These are phyloP conservation scores for Gryon sp. DNA, from an alignment of 1,140 invertebrate species.

Conservation along the genomic window DNA sequence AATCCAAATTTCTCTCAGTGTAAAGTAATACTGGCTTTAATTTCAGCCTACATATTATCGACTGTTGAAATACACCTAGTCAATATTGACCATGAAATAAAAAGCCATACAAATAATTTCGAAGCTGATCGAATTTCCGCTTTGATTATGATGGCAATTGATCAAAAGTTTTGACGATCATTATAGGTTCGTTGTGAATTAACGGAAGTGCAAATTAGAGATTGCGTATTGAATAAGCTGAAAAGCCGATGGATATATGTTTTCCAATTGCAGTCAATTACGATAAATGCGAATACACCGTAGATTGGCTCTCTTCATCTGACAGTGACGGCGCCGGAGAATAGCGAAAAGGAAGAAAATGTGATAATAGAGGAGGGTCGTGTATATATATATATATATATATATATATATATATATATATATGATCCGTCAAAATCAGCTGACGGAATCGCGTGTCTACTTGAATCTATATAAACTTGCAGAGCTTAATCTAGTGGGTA, in stretches of 20 bases:
- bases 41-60: no score
- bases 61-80: no score
- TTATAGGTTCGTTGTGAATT: conserved; percentile 8
- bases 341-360: conserved; percentile 39
- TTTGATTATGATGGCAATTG: conserved; percentile 7
- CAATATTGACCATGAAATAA: no score
- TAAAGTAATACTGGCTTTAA: no score
- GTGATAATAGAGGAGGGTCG: conserved; percentile 50
- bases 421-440: conserved; percentile 51
- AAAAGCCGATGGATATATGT: conserved; percentile 30
- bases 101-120: no score
- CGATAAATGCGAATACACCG: conserved; percentile 40
- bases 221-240: conserved; percentile 28
- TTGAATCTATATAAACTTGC: conserved; percentile 29
- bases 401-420: no score
- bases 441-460: conserved; percentile 44
- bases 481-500: conserved; percentile 5
- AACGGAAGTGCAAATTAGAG: conserved; percentile 46
- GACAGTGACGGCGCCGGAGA: conserved; percentile 26
- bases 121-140: no score
- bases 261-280: conserved; percentile 52
- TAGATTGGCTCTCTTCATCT: conserved; percentile 48
- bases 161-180: conserved; percentile 22
- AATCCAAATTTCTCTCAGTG: no score
- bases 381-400: no score